These are phyloP conservation scores for Oophaga sylvatica DNA, from an alignment of 2,797 vertebrate genomes.

Conservation along the genomic window DNA sequence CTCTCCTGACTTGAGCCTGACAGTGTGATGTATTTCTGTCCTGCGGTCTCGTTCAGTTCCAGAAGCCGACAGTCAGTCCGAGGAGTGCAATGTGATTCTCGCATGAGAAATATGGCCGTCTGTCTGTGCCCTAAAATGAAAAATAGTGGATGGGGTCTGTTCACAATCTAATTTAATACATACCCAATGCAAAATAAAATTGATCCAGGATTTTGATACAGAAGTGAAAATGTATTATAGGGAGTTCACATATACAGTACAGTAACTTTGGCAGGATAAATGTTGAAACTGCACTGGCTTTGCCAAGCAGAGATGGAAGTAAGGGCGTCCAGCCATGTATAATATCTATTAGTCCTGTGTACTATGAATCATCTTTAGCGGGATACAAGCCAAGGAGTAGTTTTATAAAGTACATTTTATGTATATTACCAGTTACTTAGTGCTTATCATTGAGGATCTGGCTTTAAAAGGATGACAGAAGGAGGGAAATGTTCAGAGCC, in stretches of 20 bases:
- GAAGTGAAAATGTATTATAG: background rate
- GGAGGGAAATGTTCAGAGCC: background rate
- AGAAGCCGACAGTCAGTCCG: too few species aligned
- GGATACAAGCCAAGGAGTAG: conserved; percentile 1
- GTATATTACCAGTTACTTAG: conserved; percentile 17
- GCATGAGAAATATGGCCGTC: too few species aligned
- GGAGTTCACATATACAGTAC: background rate
- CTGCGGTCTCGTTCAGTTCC: too few species aligned
- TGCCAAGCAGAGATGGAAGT: conserved; percentile 12
- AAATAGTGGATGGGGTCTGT: background rate
- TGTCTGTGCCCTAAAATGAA: background rate
- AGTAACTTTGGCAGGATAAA: background rate
- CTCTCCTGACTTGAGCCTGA: too few species aligned
- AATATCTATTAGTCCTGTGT: conserved; percentile 23
- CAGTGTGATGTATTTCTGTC: too few species aligned
- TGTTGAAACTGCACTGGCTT: background rate
- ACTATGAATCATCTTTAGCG: conserved; percentile 9
- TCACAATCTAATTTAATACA: background rate
- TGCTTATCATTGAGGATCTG: background rate
- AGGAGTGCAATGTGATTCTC: too few species aligned
- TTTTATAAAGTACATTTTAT: conserved; percentile 24
- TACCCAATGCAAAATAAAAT: background rate
- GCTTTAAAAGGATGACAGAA: conserved; percentile 11
- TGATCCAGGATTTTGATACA: background rate
- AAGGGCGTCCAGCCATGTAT: conserved; percentile 11